These are phyloP conservation scores for Euzophera pinguis DNA, from an alignment of 2,888 invertebrate genomes.

Conservation along the genomic window DNA sequence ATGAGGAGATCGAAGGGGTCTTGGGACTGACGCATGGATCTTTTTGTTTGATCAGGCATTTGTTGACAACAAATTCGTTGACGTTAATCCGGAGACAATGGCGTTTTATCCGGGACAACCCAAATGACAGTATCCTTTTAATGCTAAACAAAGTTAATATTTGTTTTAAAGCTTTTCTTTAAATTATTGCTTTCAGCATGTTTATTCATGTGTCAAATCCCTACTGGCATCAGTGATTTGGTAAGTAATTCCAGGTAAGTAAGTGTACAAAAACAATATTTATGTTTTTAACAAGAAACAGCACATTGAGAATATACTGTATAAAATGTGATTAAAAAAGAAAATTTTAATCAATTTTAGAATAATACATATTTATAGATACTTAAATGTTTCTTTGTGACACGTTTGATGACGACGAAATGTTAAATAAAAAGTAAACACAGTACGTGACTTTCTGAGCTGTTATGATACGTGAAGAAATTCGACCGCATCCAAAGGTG, in stretches of 20 bases:
- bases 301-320: too few species aligned
- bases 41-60: constrained; percentile 77
- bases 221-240: not conserved
- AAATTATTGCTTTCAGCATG: constrained; percentile 43
- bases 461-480: constrained; percentile 1
- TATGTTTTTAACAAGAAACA: too few species aligned
- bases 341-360: not conserved
- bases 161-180: constrained; percentile 56
- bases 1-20: constrained; percentile 51
- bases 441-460: not conserved
- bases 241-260: not conserved
- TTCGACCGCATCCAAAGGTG: not conserved
- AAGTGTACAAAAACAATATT: too few species aligned
- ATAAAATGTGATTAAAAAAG: too few species aligned
- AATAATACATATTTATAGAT: not conserved
- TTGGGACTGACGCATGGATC: constrained; percentile 51
- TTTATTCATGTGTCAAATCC: constrained; percentile 34
- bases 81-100: constrained; percentile 77
- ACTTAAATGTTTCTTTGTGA: not conserved
- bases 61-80: constrained; percentile 77
- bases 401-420: not conserved
- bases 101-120: constrained; percentile 57
- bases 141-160: constrained; percentile 55
- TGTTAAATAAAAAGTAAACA: not conserved
- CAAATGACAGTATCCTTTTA: constrained; percentile 57